phyloP scores from a whole-genome alignment of 2,797 vertebrate genomes.

The Phoeniculus purpureus region DNA sequence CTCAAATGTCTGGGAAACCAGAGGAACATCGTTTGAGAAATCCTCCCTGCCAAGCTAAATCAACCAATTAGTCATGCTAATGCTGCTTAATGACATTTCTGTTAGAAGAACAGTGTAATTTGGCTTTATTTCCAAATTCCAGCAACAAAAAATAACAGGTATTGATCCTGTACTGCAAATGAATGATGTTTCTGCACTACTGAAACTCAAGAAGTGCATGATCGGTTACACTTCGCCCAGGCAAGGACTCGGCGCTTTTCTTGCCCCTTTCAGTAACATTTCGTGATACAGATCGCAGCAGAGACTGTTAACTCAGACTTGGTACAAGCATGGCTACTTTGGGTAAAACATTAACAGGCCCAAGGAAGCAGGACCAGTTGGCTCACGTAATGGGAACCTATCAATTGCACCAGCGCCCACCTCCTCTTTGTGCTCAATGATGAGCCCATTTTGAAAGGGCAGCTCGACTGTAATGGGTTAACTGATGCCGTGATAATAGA shows the following conservation, averaged over 20 bases:
- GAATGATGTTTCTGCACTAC: neutral
- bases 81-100: neutral
- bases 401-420: slow-evolving; percentile 57
- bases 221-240: slow-evolving; percentile 37
- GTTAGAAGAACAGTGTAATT: neutral
- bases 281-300: slow-evolving; percentile 26
- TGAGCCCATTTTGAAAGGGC: slow-evolving; percentile 55
- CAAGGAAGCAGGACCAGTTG: slow-evolving; percentile 34
- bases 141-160: neutral
- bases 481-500: slow-evolving; percentile 68
- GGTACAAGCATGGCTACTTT: slow-evolving; percentile 39
- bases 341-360: slow-evolving; percentile 28
- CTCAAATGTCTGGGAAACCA: neutral
- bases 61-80: slow-evolving; percentile 12
- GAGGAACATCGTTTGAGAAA: neutral
- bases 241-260: slow-evolving; percentile 18
- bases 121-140: slow-evolving; percentile 57
- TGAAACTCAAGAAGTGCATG: slow-evolving; percentile 22
- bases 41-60: neutral
- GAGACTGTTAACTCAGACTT: slow-evolving; percentile 58
- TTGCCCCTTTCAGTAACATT: slow-evolving; percentile 67
- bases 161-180: slow-evolving; percentile 40
- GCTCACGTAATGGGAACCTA: slow-evolving; percentile 41
- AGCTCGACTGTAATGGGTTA: slow-evolving; percentile 71
- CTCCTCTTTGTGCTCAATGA: slow-evolving; percentile 45